Base-by-base conservation (phyloP, 2,797 vertebrate species). In the Clamator glandarius region DNA sequence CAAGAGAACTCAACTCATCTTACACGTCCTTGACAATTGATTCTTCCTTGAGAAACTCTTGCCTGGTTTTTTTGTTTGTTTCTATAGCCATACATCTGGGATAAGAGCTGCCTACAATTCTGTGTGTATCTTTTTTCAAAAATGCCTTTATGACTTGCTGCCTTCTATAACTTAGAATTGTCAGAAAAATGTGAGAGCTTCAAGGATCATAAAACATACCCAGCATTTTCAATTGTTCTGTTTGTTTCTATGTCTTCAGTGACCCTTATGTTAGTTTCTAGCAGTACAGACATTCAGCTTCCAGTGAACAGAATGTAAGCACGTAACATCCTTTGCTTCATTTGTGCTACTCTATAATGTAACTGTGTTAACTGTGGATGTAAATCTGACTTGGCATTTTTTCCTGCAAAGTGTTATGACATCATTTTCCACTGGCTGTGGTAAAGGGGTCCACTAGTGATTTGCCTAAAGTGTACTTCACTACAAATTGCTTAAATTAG, bases 1-100 rank as follows among this genome's bases (percentile, higher is more conserved):
- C 78, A n/a, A 61, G 67, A 87, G 17, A 48, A 28, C 55, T 89
- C 94, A 90, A 72, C 19, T 88, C 69, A 87, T 89, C 74, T 90
- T 31, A 82, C 79, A 84, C 36, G 70, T 42, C 95, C 70, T 93
- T 92, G 76, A 89, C 51, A 85, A 64, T 9, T 46, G 42, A 82
- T 79, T 92, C 39, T 73, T 89, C 55, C 54, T n/a, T 55, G 44
- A 78, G 26, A 82, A 86, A 74, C 21, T 54, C 41, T 39, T 51
- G n/a, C 5, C 10, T 31, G n/a, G n/a, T n/a, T 39, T 58, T 67
- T 55, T 28, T 57, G 48, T 39, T 39, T 13, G 10, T 46, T 88
- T 78, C 54, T 24, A 62, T 36, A 41, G 58, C 25, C 59, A 35
- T 74, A 17, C 4, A 79, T 48, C 20, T 69, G 55, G 70, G 20